Evolutionary conservation across 2,113 vertebrate species (phyloP), one percentile per base, ranked within the genome.

Genomic region (Calypte anna): DNA sequence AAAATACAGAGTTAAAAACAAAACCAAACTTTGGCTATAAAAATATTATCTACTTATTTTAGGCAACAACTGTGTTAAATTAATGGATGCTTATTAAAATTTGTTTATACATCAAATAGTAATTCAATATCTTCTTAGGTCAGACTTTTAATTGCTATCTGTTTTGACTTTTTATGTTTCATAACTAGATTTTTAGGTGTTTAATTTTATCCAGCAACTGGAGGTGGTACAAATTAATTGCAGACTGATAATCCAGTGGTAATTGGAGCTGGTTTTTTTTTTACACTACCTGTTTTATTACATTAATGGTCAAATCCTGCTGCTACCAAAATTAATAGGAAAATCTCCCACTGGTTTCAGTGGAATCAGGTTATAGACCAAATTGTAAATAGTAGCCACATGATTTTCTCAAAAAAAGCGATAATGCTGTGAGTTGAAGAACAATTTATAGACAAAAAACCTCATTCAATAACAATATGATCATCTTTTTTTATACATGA

Each of bases 271-370:
- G 23, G 22, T 9, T 50, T 66, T 76, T 80, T 86, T 73, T 83
- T 62, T 61, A n/a, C 19, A 27, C 22, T 69, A 74, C 55, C 20
- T 88, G 36, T 90, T 90, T 90, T 94, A 75, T 93, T 90, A 77
- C 64, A 80, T 88, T 80, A 90, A 95, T 92, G 79, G 64, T 63
- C 68, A 79, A 93, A 95, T 94, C 95, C 92, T 3, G 54, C 76
- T 92, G 88, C 76, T 94, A 73, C 23, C 54, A 79, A 96, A 92
- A 94, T 91, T 94, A 96, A 96, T 96, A 92, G 86, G 82, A 94
- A 97, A 93, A 95, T 91, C 86, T 93, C 92, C 92, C 72, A 91
- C 94, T 81, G 82, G 91, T 88, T 96, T 91, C 77, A 70, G 69
- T 88, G 90, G 94, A 94, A 86, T 89, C 83, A 91, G 27, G 78